Conservation (phyloP, 2,113 vertebrate species). For the Carollia perspicillata region DNA sequence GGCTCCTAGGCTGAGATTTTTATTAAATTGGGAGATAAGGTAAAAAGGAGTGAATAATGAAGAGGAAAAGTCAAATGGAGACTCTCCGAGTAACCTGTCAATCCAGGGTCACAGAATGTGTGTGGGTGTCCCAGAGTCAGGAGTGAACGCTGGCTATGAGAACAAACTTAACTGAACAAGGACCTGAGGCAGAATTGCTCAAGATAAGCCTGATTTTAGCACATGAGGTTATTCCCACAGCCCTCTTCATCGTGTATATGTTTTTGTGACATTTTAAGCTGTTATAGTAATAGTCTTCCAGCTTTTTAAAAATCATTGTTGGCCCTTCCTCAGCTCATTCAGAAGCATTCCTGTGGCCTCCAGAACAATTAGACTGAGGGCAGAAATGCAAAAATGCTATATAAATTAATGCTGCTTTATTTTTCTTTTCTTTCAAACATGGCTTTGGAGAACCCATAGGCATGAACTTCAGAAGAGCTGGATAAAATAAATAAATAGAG, state of each 20-base stretch:
- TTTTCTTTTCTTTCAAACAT: background rate
- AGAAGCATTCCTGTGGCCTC: background rate
- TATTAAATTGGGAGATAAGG: background rate
- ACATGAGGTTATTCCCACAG: accelerated
- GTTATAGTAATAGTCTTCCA: background rate
- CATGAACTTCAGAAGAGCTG: too few relatives aligned
- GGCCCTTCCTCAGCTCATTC: background rate
- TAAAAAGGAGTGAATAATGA: background rate
- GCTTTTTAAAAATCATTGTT: background rate
- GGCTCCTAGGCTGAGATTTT: background rate
- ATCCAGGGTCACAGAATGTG: accelerated
- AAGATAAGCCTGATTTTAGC: background rate
- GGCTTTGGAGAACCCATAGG: background rate
- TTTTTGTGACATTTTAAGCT: background rate
- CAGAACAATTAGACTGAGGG: background rate
- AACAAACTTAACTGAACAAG: too few relatives aligned
- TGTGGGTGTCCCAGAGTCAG: accelerated
- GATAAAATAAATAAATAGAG: too few relatives aligned
- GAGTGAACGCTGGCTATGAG: background rate
- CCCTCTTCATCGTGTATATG: accelerated
- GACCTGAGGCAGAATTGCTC: accelerated
- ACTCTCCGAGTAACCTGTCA: accelerated
- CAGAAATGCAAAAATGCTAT: background rate
- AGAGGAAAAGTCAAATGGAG: too few relatives aligned
- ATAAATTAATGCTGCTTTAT: background rate